Evolutionary conservation across 1,140 invertebrate species (phyloP), one percentile per base, ranked within the genome.

Genomic region (Agrypnia vestita): DNA sequence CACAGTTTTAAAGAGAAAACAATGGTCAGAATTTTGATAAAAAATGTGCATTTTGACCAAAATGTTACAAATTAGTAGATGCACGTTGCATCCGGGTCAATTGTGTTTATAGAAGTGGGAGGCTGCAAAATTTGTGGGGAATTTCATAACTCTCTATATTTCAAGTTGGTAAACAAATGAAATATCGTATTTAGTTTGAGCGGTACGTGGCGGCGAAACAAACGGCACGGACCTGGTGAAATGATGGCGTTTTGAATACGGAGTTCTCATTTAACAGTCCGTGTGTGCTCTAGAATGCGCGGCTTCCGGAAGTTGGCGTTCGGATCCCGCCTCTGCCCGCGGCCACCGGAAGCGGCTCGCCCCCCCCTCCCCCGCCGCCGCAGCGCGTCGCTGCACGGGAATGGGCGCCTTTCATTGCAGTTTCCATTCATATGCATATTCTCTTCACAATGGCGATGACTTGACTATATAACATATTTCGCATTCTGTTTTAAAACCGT

Each of bases 381-480:
- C 56, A 61, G 15, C 17, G 67, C 67, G 17, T 10, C n/a, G 55
- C 21, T 59, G 25, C 64, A 8, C 64, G 64, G 44, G 64, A 69
- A 69, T 69, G 61, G 61, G 8, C 13, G 64, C 64, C 64, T 69
- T 69, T 69, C 64, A 69, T 19, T 49, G 15, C 64, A 17, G 49
- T 19, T 46, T 69, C 64, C 64, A 69, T 69, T 69, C 64, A 69
- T 69, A 69, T 69, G n/a, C 44, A 69, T 69, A 47, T 17, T 69
- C 44, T 15, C 6, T 17, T n/a, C 44, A 47, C 15, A 69, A 47
- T 46, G 64, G 44, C 64, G 4, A 51, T 13, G 11, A 13, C n/a
- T 51, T 51, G 49, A 51, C 49, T 12, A 51, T 3, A 51, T 51
- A 1, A 51, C 11, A 51, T 51, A 51, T 51, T 12, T 51, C n/a